Conservation (phyloP, 2,113 vertebrate genomes). For the Silurus glanis region DNA sequence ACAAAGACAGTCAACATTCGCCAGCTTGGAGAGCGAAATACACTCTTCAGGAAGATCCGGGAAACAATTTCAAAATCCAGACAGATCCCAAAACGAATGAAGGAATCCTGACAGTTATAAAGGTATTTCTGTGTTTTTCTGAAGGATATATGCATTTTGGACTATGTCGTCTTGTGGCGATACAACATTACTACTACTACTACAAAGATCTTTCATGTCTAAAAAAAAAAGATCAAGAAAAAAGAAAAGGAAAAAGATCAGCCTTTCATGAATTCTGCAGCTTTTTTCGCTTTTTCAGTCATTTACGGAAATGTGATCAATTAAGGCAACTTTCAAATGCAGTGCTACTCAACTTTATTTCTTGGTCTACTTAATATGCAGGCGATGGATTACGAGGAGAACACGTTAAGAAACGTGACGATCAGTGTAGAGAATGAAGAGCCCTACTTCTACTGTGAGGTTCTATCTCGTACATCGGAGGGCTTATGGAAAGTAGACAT, state of each 20-base stretch:
- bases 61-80: constrained; percentile 64
- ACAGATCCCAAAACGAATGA: constrained; percentile 78
- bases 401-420: constrained; percentile 41
- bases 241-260: neutral
- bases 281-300: neutral
- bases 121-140: constrained; percentile 66
- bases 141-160: no score
- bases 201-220: no score
- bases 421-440: constrained; percentile 62
- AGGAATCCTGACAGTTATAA: constrained; percentile 74
- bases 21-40: constrained; percentile 75
- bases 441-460: constrained; percentile 56
- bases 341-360: neutral
- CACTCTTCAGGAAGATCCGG: constrained; percentile 70
- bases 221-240: no score
- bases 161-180: no score
- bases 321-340: neutral
- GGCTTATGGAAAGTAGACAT: constrained; percentile 55
- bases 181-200: no score
- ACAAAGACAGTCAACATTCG: constrained; percentile 67
- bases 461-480: neutral
- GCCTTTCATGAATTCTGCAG: neutral
- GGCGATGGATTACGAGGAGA: constrained; percentile 59
- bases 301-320: neutral
- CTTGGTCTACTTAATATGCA: constrained; percentile 23